phyloP scores from a whole-genome alignment of 2,888 invertebrate genomes.

The Dorcus parallelipipedus region DNA sequence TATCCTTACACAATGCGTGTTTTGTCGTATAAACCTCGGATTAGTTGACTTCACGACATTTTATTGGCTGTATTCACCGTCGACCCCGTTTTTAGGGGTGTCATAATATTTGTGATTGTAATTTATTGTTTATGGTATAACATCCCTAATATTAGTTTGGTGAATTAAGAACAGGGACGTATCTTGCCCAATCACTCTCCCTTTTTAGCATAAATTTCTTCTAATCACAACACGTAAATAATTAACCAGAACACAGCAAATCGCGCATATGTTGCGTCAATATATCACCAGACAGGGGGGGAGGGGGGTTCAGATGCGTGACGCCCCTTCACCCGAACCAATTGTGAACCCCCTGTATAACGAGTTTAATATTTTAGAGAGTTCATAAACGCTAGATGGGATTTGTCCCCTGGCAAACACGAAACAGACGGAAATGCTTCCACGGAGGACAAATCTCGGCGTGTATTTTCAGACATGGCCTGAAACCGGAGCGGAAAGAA shows the following conservation, averaged over 20 bases:
- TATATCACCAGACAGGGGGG: conserved; percentile 27
- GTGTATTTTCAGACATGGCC: too few relatives aligned
- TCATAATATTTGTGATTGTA: conserved; percentile 37
- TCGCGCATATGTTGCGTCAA: conserved; percentile 34
- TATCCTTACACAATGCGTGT: conserved; percentile 16
- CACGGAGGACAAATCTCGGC: too few relatives aligned
- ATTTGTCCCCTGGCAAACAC: too few relatives aligned
- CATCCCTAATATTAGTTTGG: too few relatives aligned
- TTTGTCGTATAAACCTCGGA: conserved; percentile 28
- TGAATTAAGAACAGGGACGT: too few relatives aligned
- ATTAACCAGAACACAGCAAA: conserved; percentile 36
- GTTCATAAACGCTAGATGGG: too few relatives aligned
- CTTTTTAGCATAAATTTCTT: conserved; percentile 8
- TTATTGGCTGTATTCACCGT: conserved; percentile 33
- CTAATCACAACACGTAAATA: conserved; percentile 21
- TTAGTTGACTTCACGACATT: conserved; percentile 24
- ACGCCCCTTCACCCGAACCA: conserved; percentile 23
- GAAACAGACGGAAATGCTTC: too few relatives aligned
- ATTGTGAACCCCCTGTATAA: conserved; percentile 24
- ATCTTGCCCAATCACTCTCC: too few relatives aligned
- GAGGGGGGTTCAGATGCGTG: conserved; percentile 24
- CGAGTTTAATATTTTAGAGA: conserved; percentile 22
- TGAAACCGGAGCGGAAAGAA: too few relatives aligned
- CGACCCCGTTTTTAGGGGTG: conserved; percentile 39
- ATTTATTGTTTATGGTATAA: conserved; percentile 16